phyloP scores from a whole-genome alignment of 1,140 invertebrate species.

The Scaptomyza graminum region DNA sequence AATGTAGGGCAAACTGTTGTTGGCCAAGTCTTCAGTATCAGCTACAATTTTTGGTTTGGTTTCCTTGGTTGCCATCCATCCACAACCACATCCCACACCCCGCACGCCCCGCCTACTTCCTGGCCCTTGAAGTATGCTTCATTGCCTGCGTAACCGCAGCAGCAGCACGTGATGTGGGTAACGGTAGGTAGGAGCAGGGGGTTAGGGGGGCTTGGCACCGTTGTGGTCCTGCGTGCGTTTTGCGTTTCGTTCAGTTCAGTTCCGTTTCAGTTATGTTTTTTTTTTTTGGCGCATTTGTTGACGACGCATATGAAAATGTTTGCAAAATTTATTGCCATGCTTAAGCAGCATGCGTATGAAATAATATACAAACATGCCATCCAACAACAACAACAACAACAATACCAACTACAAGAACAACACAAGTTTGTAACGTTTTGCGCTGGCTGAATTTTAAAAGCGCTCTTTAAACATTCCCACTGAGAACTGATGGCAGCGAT shows the following conservation, averaged over 20 bases:
- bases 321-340: constrained; percentile 75
- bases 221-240: constrained; percentile 35
- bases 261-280: not conserved
- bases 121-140: constrained; percentile 52
- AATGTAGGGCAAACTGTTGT: not conserved
- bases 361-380: constrained; percentile 66
- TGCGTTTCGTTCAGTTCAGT: not conserved
- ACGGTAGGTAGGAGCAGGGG: not conserved
- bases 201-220: constrained; percentile 7
- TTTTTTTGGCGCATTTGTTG: constrained; percentile 49
- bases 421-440: constrained; percentile 34
- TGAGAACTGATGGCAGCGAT: constrained; percentile 73
- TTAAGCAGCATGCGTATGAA: constrained; percentile 79
- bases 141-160: constrained; percentile 61
- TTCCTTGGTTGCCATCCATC: not conserved
- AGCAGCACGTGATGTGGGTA: constrained; percentile 56
- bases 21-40: constrained; percentile 32
- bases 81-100: not conserved
- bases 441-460: constrained; percentile 75
- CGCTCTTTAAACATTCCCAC: constrained; percentile 73
- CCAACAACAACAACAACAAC: constrained; percentile 26
- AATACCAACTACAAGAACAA: constrained; percentile 5
- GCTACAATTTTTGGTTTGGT: constrained; percentile 32
- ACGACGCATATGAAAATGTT: constrained; percentile 76
- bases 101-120: too few relatives aligned